Evolutionary conservation across 2,113 vertebrate genomes (phyloP).

Genomic region (Lipotes vexillifer): DNA sequence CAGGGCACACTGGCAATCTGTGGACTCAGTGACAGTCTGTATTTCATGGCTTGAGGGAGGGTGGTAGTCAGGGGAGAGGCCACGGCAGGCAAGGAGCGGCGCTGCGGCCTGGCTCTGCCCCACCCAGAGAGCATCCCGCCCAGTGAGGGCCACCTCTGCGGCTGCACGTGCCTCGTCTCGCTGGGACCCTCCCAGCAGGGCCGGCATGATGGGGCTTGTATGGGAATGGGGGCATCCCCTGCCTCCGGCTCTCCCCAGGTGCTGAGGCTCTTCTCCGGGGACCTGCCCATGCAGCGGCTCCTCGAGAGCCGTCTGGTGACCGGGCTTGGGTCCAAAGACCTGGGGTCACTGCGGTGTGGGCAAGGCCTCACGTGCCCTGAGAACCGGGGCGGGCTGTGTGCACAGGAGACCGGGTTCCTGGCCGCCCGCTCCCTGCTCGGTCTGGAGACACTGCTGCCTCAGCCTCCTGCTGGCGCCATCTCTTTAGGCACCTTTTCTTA

Average conservation of each 20-base stretch:
- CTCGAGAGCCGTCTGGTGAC: too few relatives aligned
- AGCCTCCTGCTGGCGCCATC: background rate
- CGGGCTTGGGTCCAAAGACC: too few relatives aligned
- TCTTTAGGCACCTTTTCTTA: background rate
- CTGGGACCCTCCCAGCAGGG: background rate
- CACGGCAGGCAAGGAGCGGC: background rate
- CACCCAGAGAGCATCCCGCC: background rate
- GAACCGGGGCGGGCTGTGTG: background rate
- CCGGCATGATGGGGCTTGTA: fast-evolving
- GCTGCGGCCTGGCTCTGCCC: background rate
- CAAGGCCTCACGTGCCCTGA: background rate
- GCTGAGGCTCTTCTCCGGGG: background rate
- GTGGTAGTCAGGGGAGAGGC: too few relatives aligned
- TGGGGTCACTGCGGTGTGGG: fast-evolving
- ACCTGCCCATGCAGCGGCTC: fast-evolving
- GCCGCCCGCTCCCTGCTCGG: too few relatives aligned
- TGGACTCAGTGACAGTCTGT: background rate
- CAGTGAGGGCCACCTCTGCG: background rate
- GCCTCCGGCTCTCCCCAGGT: background rate
- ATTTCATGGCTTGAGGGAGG: background rate
- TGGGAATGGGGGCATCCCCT: fast-evolving
- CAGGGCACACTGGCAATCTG: background rate
- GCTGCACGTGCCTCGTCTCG: background rate
- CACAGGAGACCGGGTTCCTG: background rate
- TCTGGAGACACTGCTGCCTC: fast-evolving